phyloP scores from a whole-genome alignment of 2,797 vertebrate genomes.

The Parauchenoglanis ngamensis region DNA sequence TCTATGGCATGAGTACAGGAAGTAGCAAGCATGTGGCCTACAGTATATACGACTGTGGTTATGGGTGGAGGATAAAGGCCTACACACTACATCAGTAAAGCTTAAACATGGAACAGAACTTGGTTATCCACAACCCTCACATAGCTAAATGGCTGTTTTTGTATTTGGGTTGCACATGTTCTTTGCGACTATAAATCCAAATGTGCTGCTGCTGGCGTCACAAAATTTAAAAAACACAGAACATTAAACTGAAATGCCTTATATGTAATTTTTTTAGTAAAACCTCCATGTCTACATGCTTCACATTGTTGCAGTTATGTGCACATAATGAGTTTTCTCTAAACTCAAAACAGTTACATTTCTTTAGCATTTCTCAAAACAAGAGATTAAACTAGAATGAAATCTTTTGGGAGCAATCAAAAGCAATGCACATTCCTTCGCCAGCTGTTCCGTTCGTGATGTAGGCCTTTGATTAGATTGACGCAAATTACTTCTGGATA shows the following conservation, averaged over 20 bases:
- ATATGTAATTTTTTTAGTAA: neutral
- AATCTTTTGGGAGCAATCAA: conserved; percentile 38
- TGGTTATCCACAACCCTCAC: conserved; percentile 32
- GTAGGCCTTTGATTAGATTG: conserved; percentile 50
- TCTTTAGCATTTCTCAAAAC: neutral
- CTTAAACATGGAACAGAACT: conserved; percentile 18
- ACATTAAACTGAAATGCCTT: neutral
- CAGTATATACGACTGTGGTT: conserved; percentile 40
- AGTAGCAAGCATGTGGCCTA: conserved; percentile 15
- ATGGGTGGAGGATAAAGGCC: conserved; percentile 19
- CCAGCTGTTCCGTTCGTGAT: conserved; percentile 51
- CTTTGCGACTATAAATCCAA: conserved; percentile 19
- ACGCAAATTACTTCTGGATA: conserved; percentile 56
- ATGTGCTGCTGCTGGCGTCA: conserved; percentile 1
- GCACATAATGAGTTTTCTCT: neutral
- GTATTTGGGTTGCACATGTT: conserved; percentile 12
- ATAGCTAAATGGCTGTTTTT: conserved; percentile 13
- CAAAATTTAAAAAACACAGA: neutral
- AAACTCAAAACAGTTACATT: conserved; percentile 19
- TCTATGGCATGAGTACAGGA: conserved; percentile 20
- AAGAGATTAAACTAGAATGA: conserved; percentile 5
- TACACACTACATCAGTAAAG: conserved; percentile 21
- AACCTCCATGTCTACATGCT: neutral
- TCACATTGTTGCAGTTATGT: no score
- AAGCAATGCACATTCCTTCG: conserved; percentile 34